Base-by-base conservation (phyloP, 1,140 invertebrate genomes). In the Papilio machaon region DNA sequence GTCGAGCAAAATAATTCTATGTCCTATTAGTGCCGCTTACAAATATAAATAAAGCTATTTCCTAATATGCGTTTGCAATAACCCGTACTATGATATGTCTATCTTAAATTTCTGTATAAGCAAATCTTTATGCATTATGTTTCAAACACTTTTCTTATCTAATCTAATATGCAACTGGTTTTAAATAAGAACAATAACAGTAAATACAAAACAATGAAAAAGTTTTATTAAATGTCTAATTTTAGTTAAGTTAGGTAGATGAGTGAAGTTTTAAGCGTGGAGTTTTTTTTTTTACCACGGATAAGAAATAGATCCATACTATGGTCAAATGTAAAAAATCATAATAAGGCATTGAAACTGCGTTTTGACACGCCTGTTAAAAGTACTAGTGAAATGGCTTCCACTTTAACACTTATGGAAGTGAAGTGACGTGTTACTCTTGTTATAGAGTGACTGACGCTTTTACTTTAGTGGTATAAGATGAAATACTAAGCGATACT, bases 11-110 rank as follows among this genome's bases (percentile, higher is more conserved):
- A 64, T 78, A 78, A 78, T 78, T 78, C 76, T 54, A 30, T 64
- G 76, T 64, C 76, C 54, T 78, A 78, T 60, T 78, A 78, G 54
- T 64, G 17, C 38, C 76, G 76, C 35, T 78, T 78, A 78, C 76
- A 60, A 78, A 78, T 78, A 64, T 78, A 78, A 78, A 64, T 78
- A 64, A 78, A 64, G 76, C 54, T 58, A 35, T 78, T 58, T 19
- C 17, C 49, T 77, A 77, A 77, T 77, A 58, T 38, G 52, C 49
- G 13, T 74, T 74, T 74, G n/a, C 23, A 58, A 76, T 76, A 76
- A 52, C 5, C 47, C 30, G 11, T 58, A 35, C 35, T 54, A 77
- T 58, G 23, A 76, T 30, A 30, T n/a, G n/a, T n/a, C 35, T 49
- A 49, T 49, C 7, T 47, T 75, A 75, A 9, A 19, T n/a, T 73